Evolutionary conservation across 2,888 invertebrate genomes (phyloP).

Genomic region (Cryptocephalus primarius): DNA sequence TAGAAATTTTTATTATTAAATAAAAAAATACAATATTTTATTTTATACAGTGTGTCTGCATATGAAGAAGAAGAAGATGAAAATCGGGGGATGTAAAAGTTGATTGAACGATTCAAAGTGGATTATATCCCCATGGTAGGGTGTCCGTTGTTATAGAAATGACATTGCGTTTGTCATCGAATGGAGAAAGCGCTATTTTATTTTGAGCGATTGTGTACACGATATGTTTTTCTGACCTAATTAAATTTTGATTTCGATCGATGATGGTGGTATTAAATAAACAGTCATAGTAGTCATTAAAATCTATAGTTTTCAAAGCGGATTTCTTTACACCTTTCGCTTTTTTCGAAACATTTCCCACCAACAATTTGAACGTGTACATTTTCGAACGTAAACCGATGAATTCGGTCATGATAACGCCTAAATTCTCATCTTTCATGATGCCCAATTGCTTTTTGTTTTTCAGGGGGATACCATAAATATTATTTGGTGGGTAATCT

Average conservation of each 20-base stretch:
- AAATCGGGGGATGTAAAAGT: too few relatives aligned
- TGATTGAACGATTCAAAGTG: too few relatives aligned
- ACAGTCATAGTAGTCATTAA: neutral
- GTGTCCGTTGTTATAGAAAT: neutral
- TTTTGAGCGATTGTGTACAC: neutral
- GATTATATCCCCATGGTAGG: neutral
- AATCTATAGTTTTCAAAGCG: neutral
- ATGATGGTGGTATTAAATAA: neutral
- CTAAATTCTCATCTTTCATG: constrained; percentile 5
- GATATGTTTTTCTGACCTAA: neutral
- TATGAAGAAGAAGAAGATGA: too few relatives aligned
- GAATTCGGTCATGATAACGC: constrained; percentile 3
- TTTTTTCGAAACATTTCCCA: constrained; percentile 1
- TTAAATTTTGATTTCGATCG: neutral
- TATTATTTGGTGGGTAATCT: constrained; percentile 11
- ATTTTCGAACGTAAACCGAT: constrained; percentile 5
- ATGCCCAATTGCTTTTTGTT: constrained; percentile 1
- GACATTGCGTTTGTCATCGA: constrained; percentile 1
- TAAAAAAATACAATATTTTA: too few relatives aligned
- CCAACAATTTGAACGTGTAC: constrained; percentile 4
- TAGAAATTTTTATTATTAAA: too few relatives aligned
- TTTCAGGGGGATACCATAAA: neutral
- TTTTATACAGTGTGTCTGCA: too few relatives aligned
- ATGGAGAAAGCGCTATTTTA: constrained; percentile 2
- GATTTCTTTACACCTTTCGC: constrained; percentile 2